Conservation (phyloP, 2,888 invertebrate genomes). For the Noctuana brunneofusca region DNA sequence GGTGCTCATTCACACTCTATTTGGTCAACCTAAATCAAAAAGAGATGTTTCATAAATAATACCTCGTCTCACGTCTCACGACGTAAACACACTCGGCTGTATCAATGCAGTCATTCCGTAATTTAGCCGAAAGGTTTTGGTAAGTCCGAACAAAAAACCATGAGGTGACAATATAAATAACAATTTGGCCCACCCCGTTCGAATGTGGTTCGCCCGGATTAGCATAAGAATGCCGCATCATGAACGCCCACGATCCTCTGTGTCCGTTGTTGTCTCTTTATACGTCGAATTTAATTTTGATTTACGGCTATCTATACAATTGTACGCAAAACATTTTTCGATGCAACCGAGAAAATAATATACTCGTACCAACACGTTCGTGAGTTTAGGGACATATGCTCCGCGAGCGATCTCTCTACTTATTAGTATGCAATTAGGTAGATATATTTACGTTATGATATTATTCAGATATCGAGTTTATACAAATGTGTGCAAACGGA, state of each 20-base stretch:
- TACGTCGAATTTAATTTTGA: constrained; percentile 81
- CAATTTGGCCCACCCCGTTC: constrained; percentile 82
- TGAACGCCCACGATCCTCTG: constrained; percentile 71
- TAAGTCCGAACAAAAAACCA: constrained; percentile 67
- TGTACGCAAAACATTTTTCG: constrained; percentile 71
- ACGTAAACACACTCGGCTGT: not conserved
- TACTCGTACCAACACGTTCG: constrained; percentile 6
- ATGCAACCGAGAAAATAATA: constrained; percentile 37
- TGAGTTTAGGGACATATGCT: not conserved
- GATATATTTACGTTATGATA: no score
- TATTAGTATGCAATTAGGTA: no score
- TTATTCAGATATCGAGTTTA: no score
- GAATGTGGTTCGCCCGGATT: constrained; percentile 75
- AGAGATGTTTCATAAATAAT: no score
- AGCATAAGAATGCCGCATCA: constrained; percentile 81
- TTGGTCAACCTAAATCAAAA: not conserved
- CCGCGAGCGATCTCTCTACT: not conserved
- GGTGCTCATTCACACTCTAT: no score
- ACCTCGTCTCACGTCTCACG: no score
- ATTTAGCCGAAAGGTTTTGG: constrained; percentile 63
- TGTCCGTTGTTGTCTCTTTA: constrained; percentile 78
- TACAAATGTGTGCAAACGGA: no score
- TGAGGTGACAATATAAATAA: constrained; percentile 82
- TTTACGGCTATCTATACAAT: constrained; percentile 75
- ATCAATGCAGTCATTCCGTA: constrained; percentile 62